Evolutionary conservation across 2,113 vertebrate species (phyloP).

Genomic region (Phalacrocorax carbo): DNA sequence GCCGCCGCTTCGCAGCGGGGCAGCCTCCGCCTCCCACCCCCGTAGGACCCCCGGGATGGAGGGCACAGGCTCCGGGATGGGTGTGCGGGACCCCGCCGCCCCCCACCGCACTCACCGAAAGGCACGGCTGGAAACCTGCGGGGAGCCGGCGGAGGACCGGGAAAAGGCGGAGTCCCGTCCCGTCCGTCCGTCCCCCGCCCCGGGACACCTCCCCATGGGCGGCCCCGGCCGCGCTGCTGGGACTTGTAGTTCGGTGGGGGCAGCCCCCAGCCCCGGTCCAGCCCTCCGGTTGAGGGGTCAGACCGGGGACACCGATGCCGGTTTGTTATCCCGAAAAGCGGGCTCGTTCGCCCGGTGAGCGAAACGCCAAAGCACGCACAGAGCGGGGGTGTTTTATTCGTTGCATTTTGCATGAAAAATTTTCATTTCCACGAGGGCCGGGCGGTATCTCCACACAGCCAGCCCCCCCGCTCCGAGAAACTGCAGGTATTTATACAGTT

Average conservation of each 20-base stretch:
- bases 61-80: neutral
- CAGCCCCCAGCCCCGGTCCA: neutral
- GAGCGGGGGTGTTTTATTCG: no score
- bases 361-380: no score
- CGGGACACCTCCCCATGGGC: neutral
- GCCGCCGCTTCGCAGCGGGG: neutral
- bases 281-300: neutral
- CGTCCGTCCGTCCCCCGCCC: neutral
- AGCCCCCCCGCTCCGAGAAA: no score
- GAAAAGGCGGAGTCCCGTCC: neutral
- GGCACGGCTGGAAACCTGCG: neutral
- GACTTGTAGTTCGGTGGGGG: neutral
- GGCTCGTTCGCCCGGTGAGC: no score
- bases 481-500: no score
- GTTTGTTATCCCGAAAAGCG: no score
- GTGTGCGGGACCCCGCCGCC: neutral
- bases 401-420: no score
- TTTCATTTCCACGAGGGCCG: no score
- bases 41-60: no score
- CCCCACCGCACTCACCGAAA: neutral
- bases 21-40: rapidly evolving
- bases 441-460: no score
- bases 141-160: neutral
- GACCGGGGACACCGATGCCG: no score
- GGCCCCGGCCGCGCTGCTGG: neutral